A percentile compares a stretch with the other conserved stretches of the same genome.
phyloP scores from a whole-genome alignment of 2,113 vertebrate genomes.

The Prunella fulvescens region DNA sequence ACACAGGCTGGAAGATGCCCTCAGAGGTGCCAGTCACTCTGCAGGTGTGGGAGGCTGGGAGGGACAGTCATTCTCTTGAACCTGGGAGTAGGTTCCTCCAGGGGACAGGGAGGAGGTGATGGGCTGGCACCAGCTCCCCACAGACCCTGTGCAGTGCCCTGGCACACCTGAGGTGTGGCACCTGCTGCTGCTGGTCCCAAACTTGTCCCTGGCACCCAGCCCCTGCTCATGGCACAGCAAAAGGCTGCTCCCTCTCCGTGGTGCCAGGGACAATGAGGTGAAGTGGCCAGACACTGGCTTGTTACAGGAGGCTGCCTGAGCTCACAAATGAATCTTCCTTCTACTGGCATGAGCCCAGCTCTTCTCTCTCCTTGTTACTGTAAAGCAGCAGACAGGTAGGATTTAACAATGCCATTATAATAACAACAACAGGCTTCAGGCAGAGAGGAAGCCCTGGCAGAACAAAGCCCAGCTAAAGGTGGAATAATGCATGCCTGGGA shows the following conservation, averaged over 20 bases:
- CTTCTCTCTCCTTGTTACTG: neutral
- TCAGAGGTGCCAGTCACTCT: neutral
- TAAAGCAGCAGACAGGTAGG: neutral
- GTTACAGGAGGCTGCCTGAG: neutral
- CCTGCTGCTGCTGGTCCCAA: neutral
- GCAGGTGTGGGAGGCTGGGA: rapidly evolving
- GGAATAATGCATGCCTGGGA: neutral
- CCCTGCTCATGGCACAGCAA: neutral
- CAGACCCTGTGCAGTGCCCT: neutral
- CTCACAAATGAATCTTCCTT: neutral
- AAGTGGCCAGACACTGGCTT: neutral
- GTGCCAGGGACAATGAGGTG: rapidly evolving
- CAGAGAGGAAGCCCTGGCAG: neutral
- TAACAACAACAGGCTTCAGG: neutral
- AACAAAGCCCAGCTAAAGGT: neutral
- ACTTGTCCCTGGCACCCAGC: neutral
- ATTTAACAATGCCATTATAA: neutral
- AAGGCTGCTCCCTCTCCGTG: neutral
- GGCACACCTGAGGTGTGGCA: neutral
- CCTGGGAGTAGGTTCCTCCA: neutral
- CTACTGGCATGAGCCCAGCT: neutral
- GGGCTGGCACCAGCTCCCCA: neutral
- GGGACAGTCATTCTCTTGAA: neutral
- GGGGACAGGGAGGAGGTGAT: neutral
- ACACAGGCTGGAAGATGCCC: neutral